phyloP scores from a whole-genome alignment of 2,888 invertebrate species.

The Lepetodrilus schrolli region DNA sequence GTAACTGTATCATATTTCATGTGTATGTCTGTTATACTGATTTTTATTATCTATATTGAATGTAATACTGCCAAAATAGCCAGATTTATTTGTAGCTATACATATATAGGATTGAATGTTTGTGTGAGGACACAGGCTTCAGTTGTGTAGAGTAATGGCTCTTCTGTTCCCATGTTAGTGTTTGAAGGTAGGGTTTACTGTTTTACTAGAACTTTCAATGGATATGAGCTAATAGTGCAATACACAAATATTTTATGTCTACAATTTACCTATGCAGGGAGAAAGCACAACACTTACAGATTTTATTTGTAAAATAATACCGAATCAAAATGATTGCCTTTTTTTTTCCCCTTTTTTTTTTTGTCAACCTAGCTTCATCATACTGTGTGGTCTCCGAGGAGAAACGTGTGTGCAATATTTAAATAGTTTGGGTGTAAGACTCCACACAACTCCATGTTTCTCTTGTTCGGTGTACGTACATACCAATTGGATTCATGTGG shows the following conservation, averaged over 20 bases:
- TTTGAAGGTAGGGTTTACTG: neutral
- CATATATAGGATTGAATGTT: neutral
- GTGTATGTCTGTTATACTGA: neutral
- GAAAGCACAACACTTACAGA: neutral
- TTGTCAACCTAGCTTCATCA: neutral
- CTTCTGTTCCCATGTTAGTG: neutral
- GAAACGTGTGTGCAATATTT: constrained; percentile 13
- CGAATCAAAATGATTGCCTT: constrained; percentile 25
- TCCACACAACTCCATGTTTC: too few species aligned
- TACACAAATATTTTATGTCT: neutral
- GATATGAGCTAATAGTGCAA: constrained; percentile 13
- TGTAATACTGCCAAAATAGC: constrained; percentile 17
- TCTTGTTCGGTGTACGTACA: too few species aligned
- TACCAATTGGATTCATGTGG: too few species aligned
- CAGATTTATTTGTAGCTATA: neutral
- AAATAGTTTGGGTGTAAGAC: too few species aligned
- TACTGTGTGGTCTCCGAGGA: neutral
- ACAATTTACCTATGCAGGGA: constrained; percentile 20
- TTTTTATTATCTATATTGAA: neutral
- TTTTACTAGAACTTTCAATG: too few species aligned
- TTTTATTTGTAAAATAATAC: neutral
- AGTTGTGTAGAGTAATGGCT: neutral
- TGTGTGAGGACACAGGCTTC: neutral
- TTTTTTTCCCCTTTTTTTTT: too few species aligned
- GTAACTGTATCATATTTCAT: neutral